Base-by-base conservation (phyloP, 2,113 vertebrate species). In the Psittacara wagleri region DNA sequence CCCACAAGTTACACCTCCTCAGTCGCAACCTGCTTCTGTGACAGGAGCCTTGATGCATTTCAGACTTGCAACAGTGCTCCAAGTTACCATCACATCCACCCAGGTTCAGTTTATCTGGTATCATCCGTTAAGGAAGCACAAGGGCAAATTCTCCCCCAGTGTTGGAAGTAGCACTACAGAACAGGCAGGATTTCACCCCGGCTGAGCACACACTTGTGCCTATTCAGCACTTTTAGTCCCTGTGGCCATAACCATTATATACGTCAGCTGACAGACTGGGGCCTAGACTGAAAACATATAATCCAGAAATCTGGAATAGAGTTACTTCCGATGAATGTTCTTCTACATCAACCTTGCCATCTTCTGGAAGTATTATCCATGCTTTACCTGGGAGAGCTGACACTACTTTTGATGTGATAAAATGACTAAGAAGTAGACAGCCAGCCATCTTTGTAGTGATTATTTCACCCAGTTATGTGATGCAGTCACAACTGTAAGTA, bases 1-100 rank as follows among this genome's bases (percentile, higher is more conserved):
- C 52, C 68, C 44, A n/a, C 13, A 37, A 37, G 28, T 22, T 43
- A 48, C 72, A 44, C 41, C 79, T 25, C 64, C 3, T 7, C 4
- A 0, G 13, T 13, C 41, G 16, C 0, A n/a, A 11, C 20, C 54
- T 6, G 2, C 6, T 2, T 0, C 10, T 19, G 33, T 17, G 43
- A 33, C 61, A 48, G 73, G 29, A 55, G 4, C 78, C 44, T 66
- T 20, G 0, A 31, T 17, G 39, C 4, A 28, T 46, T 48, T 27
- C 77, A 92, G 51, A 35, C 43, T 25, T 5, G 1, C 12, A 28
- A 10, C 0, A 33, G 25, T 4, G 14, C 35, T 57, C n/a, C 1
- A 10, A 24, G 69, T 9, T 41, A 27, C 33, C 57, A 63, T 66
- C 82, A 61, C 23, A 5, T 18, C 46, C 61, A 29, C 29, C 61